Percentiles rank a stretch among this genome's conserved stretches.
phyloP scores from a whole-genome alignment of 2,113 vertebrate species.

The Lepisosteus osseus region DNA sequence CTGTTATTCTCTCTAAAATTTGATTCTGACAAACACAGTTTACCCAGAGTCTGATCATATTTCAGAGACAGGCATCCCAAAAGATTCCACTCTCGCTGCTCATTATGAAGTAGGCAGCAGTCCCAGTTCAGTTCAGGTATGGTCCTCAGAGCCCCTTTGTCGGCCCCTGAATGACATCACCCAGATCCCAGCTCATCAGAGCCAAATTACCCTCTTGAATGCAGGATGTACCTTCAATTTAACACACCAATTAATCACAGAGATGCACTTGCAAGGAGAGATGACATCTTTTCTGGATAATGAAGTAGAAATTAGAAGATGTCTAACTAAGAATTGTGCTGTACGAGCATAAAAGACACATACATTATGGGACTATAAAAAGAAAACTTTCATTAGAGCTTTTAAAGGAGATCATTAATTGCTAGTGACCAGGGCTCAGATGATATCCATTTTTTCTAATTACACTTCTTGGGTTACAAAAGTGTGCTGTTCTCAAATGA shows the following conservation, averaged over 20 bases:
- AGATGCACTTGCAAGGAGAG: constrained; percentile 48
- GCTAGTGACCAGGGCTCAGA: constrained; percentile 5
- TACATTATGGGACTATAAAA: constrained; percentile 25
- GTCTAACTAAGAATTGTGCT: constrained; percentile 37
- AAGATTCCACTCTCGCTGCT: constrained; percentile 33
- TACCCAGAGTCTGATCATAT: not conserved
- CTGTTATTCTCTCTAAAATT: not conserved
- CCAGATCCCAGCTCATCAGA: constrained; percentile 35
- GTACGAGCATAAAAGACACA: constrained; percentile 34
- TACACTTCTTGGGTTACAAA: constrained; percentile 6
- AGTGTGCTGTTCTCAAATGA: not conserved
- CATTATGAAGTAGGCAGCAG: constrained; percentile 32
- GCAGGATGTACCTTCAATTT: constrained; percentile 43
- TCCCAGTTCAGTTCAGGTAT: constrained; percentile 27
- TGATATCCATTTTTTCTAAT: constrained; percentile 17
- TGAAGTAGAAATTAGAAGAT: constrained; percentile 46
- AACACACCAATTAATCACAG: constrained; percentile 56
- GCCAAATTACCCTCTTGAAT: constrained; percentile 34
- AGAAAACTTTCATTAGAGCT: constrained; percentile 30
- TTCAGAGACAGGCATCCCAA: constrained; percentile 1
- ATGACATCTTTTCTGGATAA: constrained; percentile 48
- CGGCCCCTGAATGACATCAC: constrained; percentile 34
- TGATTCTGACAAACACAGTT: not conserved
- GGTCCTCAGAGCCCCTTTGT: constrained; percentile 32
- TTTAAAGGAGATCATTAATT: constrained; percentile 13